A percentile compares a stretch with the other conserved stretches of the same genome.
phyloP scores from a whole-genome alignment of 2,888 invertebrate genomes.

The Amorpha juglandis region DNA sequence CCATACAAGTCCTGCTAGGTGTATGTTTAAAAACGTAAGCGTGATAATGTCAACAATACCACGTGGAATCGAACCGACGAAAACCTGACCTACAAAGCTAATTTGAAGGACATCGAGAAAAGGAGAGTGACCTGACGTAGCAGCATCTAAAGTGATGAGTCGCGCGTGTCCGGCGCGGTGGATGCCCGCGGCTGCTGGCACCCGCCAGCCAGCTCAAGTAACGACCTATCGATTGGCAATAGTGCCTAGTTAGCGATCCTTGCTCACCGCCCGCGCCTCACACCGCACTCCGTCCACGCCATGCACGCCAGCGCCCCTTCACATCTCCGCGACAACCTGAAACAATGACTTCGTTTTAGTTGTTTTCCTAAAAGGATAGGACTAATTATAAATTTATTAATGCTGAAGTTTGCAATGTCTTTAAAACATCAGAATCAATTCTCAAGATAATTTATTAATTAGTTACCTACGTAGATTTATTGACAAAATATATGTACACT shows the following conservation, averaged over 20 bases:
- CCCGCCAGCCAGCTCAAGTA: slow-evolving; percentile 66
- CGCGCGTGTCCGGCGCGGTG: slow-evolving; percentile 71
- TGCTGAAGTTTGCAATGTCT: neutral
- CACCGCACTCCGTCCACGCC: slow-evolving; percentile 41
- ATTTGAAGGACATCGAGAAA: slow-evolving; percentile 85
- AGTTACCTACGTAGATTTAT: too few relatives aligned
- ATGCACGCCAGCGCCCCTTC: slow-evolving; percentile 48
- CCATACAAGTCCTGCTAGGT: slow-evolving; percentile 3
- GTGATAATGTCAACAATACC: slow-evolving; percentile 73
- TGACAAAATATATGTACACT: too few relatives aligned
- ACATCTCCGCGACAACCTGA: slow-evolving; percentile 34
- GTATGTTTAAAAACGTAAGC: slow-evolving; percentile 19
- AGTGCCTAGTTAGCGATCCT: slow-evolving; percentile 81
- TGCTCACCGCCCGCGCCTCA: slow-evolving; percentile 47
- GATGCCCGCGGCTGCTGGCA: slow-evolving; percentile 44
- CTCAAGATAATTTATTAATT: too few relatives aligned
- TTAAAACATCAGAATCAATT: neutral
- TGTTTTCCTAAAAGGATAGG: slow-evolving; percentile 9
- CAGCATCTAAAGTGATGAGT: slow-evolving; percentile 83
- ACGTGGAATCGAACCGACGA: slow-evolving; percentile 76
- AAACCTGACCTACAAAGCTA: slow-evolving; percentile 85
- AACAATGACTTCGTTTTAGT: slow-evolving; percentile 13
- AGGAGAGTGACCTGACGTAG: slow-evolving; percentile 84
- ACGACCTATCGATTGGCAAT: slow-evolving; percentile 84
- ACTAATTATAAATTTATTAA: neutral